phyloP scores from a whole-genome alignment of 2,113 vertebrate genomes.

The Menura novaehollandiae region DNA sequence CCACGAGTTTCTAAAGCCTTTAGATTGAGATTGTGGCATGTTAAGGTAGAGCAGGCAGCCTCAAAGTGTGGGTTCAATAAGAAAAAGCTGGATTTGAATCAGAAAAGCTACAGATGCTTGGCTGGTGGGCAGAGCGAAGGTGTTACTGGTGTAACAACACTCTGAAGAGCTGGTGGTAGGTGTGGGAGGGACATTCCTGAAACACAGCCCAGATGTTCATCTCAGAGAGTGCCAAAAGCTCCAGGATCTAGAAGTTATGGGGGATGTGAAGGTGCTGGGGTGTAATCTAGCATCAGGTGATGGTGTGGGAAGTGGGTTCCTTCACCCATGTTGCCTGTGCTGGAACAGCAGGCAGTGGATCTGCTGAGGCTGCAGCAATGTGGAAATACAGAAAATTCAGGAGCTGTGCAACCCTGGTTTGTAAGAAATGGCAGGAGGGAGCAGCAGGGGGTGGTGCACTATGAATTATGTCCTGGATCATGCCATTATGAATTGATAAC shows the following conservation, averaged over 20 bases:
- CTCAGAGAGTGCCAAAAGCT: neutral
- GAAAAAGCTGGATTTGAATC: neutral
- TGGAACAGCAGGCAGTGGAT: neutral
- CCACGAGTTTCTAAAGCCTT: neutral
- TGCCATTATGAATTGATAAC: neutral
- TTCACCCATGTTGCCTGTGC: accelerated
- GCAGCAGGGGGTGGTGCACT: neutral
- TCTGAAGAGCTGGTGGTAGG: neutral
- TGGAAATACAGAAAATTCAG: neutral
- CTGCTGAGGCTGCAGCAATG: neutral
- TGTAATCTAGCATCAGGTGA: neutral
- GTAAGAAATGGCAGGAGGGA: neutral
- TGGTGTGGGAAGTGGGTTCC: neutral
- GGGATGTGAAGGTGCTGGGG: neutral
- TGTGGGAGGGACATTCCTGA: neutral
- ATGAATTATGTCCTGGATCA: neutral
- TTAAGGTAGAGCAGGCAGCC: neutral
- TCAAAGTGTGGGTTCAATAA: neutral
- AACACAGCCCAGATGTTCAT: accelerated
- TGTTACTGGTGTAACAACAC: neutral
- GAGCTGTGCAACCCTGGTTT: no score
- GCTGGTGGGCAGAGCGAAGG: neutral
- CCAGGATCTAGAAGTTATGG: neutral
- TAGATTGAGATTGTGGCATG: neutral
- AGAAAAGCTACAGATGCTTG: neutral